Evolutionary conservation across 30 jellyfish, hydroid and myxozoan genomes (phyloP), one percentile per base, ranked within the genome.

Genomic region (Turritopsis dohrnii): DNA sequence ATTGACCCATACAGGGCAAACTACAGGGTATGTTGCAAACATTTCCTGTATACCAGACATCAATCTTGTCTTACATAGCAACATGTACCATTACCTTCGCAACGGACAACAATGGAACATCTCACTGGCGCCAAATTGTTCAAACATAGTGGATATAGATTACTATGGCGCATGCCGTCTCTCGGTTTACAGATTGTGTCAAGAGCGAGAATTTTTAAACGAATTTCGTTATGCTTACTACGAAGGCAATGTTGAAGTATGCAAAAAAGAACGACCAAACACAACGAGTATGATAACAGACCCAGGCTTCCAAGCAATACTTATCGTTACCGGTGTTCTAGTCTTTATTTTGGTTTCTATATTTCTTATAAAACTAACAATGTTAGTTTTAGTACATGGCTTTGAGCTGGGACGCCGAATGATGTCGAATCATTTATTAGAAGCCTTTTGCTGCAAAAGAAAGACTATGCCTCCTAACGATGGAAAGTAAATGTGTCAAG

Each of bases 171-270:
- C 29, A 1, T 80, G 87, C 52, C 22, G 71, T 30, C 84, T 80
- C 7, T 16, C 84, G 7, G 1, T 80, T 21, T 80, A 80, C n/a
- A 27, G 23, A 16, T 41, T 80, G 26, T 80, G 87, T 1, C 87
- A 80, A n/a, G 87, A 80, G 79, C 4, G 28, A 19, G 5, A 18
- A 21, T 69, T 22, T 23, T n/a, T 80, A 1, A 65, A 65, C 26
- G 54, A n/a, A 16, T 52, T 80, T 65, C 31, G 1, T 17, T 80
- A 31, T 26, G 30, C 52, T 25, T 80, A 80, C 28, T 23, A 52
- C 9, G 87, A 80, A 80, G 87, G 87, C 19, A 65, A 80, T 65
- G 87, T 80, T 21, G 87, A 80, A 16, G 71, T 8, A 23, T 80
- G 87, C 30, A 27, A 23, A n/a, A 69, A 69, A 69, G 77, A 69